phyloP scores from a whole-genome alignment of 2,888 invertebrate species.

The Argyresthia goedartella region DNA sequence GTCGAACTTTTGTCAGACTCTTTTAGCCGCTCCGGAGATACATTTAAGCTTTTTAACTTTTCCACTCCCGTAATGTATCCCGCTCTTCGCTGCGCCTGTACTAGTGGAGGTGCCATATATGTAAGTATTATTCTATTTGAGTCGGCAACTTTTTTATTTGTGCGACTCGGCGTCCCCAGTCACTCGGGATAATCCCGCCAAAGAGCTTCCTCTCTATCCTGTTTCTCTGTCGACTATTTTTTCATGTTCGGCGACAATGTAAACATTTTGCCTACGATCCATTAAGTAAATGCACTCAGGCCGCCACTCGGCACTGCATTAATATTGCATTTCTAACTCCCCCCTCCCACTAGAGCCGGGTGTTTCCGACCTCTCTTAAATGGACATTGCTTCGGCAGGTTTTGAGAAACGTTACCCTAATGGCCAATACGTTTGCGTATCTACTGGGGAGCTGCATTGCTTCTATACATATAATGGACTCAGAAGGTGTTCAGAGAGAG shows the following conservation, averaged over 20 bases:
- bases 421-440: conserved; percentile 13
- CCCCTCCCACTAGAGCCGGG: conserved; percentile 21
- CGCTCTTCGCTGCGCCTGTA: conserved; percentile 53
- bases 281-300: conserved; percentile 66
- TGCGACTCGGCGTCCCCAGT: conserved; percentile 37
- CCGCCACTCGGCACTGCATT: conserved; percentile 66
- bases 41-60: conserved; percentile 72
- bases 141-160: conserved; percentile 48
- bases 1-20: conserved; percentile 72
- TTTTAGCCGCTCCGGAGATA: conserved; percentile 69
- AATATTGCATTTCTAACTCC: conserved; percentile 74
- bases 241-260: conserved; percentile 47
- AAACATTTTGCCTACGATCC: conserved; percentile 64
- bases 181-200: conserved; percentile 49
- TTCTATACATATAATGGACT: not conserved
- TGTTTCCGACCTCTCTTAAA: conserved; percentile 25
- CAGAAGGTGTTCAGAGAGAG: not conserved
- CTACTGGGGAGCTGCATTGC: conserved; percentile 9
- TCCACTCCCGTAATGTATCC: conserved; percentile 70
- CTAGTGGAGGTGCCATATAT: conserved; percentile 41
- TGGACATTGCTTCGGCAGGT: conserved; percentile 29
- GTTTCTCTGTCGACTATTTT: conserved; percentile 36
- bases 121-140: conserved; percentile 45
- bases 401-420: conserved; percentile 28
- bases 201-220: conserved; percentile 42